Evolutionary conservation across 2,888 invertebrate species (phyloP).

Genomic region (Tuta absoluta): DNA sequence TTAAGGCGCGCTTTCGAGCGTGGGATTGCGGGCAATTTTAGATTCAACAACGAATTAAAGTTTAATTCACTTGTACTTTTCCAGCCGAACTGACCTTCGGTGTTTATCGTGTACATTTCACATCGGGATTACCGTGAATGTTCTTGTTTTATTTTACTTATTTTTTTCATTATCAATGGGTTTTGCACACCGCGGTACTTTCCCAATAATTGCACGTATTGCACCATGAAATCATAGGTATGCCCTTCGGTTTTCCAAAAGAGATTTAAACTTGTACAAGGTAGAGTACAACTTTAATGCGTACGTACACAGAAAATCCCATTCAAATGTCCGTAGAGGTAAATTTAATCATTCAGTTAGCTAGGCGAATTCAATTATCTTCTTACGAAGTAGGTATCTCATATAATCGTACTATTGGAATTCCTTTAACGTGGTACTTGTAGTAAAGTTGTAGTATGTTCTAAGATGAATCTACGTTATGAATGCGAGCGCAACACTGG

Average conservation of each 20-base stretch:
- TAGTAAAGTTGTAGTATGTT: constrained; percentile 37
- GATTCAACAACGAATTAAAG: constrained; percentile 60
- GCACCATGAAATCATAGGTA: not conserved
- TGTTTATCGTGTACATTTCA: constrained; percentile 50
- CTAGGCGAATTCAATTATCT: not conserved
- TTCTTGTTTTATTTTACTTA: constrained; percentile 22
- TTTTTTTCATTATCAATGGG: not conserved
- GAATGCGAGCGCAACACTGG: constrained; percentile 77
- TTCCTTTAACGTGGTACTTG: constrained; percentile 40
- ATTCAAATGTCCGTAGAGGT: not conserved
- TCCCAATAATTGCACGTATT: not conserved
- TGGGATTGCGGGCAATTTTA: constrained; percentile 70
- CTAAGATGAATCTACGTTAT: constrained; percentile 72
- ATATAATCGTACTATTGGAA: not conserved
- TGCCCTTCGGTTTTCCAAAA: not conserved
- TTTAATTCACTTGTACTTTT: constrained; percentile 70
- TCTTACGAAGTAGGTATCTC: too few species aligned
- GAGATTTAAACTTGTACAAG: too few species aligned
- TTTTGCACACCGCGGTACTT: not conserved
- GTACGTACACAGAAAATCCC: too few species aligned
- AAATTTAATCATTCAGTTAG: not conserved
- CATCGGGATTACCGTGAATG: constrained; percentile 9
- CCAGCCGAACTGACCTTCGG: constrained; percentile 65
- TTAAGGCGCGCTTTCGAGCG: constrained; percentile 68
- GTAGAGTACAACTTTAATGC: too few species aligned